These are phyloP conservation scores for Cochlearius cochlearius DNA, from an alignment of 2,113 vertebrate species.

Conservation along the genomic window DNA sequence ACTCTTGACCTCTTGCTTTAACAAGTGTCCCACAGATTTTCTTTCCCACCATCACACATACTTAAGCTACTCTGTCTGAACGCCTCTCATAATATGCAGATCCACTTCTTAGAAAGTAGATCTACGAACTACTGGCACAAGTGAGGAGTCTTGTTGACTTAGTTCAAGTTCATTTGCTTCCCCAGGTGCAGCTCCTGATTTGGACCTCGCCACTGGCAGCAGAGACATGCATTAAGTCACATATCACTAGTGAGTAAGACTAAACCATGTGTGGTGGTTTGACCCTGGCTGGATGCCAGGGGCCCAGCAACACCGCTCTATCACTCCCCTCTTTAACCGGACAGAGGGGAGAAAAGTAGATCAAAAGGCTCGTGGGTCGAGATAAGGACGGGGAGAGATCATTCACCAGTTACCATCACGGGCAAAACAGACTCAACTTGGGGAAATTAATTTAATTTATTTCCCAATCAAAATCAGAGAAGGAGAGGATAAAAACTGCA, in stretches of 20 bases:
- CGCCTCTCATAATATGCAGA: fast-evolving
- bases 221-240: background rate
- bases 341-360: no score
- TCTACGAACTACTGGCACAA: background rate
- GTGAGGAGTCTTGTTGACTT: background rate
- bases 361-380: no score
- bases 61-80: background rate
- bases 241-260: background rate
- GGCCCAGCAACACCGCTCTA: no score
- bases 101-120: background rate
- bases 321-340: no score
- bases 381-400: no score
- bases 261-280: no score
- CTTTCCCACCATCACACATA: background rate
- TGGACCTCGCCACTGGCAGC: background rate
- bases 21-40: background rate
- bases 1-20: background rate
- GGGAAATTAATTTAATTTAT: no score
- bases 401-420: no score
- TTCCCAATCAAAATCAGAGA: no score
- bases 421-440: no score
- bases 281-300: no score
- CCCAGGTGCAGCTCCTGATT: background rate
- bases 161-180: background rate
- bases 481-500: no score